Conservation (phyloP, 2,797 vertebrate species). For the Sebastes itinus region DNA sequence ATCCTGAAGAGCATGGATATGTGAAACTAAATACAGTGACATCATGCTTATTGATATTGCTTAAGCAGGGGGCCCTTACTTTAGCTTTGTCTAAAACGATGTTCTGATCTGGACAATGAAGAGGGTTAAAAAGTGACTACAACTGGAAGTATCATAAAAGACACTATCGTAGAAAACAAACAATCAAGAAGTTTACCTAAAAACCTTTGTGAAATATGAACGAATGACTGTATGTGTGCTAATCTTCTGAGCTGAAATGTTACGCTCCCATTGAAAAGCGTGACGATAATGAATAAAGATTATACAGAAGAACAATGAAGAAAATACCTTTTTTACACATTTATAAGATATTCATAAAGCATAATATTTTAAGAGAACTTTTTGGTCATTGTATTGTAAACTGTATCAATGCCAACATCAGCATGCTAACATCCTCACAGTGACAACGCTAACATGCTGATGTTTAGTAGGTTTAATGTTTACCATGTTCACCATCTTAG, state of each 20-base stretch:
- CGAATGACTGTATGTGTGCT: not conserved
- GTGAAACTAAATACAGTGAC: slow-evolving; percentile 35
- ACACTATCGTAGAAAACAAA: not conserved
- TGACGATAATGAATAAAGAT: not conserved
- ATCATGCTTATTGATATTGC: slow-evolving; percentile 22
- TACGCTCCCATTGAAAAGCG: not conserved
- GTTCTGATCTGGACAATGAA: not conserved
- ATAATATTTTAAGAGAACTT: not conserved
- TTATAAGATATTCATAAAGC: not conserved
- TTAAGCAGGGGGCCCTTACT: not conserved
- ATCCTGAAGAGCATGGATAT: slow-evolving; percentile 6
- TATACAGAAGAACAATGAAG: not conserved
- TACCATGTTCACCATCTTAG: not conserved
- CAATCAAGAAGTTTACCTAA: not conserved
- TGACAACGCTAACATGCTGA: not conserved
- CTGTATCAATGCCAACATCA: not conserved
- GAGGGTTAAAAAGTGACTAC: not conserved
- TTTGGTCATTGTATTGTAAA: not conserved
- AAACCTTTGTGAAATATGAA: not conserved
- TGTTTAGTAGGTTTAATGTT: too few relatives aligned
- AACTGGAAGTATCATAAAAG: too few relatives aligned
- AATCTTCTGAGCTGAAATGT: not conserved
- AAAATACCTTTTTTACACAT: not conserved
- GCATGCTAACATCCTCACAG: not conserved
- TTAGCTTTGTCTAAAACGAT: not conserved